Evolutionary conservation across 1,140 invertebrate species (phyloP).

Genomic region (Euwallacea fornicatus): DNA sequence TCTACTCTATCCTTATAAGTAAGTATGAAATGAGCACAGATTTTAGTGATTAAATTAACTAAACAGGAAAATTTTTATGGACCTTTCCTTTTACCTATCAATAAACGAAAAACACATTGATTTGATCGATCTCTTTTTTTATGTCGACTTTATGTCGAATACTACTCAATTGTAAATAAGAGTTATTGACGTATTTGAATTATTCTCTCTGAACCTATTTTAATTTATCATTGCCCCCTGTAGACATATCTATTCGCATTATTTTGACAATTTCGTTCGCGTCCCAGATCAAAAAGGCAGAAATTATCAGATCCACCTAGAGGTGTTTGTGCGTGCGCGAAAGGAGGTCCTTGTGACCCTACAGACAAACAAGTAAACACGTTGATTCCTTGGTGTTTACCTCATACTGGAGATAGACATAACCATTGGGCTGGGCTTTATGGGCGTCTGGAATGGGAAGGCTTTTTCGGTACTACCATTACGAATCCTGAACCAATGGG

Average conservation of each 20-base stretch:
- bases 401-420: conserved; percentile 84
- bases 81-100: too few species aligned
- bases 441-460: conserved; percentile 81
- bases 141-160: too few species aligned
- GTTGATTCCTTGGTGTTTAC: conserved; percentile 87
- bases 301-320: conserved; percentile 63
- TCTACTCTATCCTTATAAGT: conserved; percentile 58
- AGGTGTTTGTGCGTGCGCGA: conserved; percentile 80
- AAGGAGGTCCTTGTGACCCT: conserved; percentile 67
- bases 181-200: too few species aligned
- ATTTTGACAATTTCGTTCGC: too few species aligned
- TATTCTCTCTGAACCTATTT: too few species aligned
- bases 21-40: not conserved
- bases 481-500: conserved; percentile 93
- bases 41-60: too few species aligned
- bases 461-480: conserved; percentile 82
- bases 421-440: conserved; percentile 81
- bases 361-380: conserved; percentile 81
- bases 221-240: too few species aligned
- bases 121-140: too few species aligned
- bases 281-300: conserved; percentile 68
- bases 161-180: too few species aligned
- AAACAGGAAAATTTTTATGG: too few species aligned
- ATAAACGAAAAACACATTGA: too few species aligned
- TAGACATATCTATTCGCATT: too few species aligned